Percentiles rank a stretch among this genome's conserved stretches.
phyloP scores from a whole-genome alignment of 1,140 invertebrate species.

The Ectropis grisescens region DNA sequence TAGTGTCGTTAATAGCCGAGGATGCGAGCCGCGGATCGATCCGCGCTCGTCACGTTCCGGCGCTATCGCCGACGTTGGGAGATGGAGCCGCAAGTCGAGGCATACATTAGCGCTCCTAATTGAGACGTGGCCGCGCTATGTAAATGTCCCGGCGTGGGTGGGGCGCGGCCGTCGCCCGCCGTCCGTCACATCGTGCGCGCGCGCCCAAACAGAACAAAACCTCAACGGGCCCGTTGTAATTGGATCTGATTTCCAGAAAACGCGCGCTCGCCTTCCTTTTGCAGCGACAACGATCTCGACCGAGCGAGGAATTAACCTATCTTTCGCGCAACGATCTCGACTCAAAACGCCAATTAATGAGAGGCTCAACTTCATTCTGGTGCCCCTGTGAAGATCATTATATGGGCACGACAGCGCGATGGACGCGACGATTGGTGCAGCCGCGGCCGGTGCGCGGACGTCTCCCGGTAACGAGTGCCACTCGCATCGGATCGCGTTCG shows the following conservation, averaged over 20 bases:
- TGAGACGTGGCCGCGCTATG: conserved; percentile 66
- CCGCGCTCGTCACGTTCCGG: conserved; percentile 64
- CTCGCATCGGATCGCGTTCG: conserved; percentile 62
- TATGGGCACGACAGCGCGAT: conserved; percentile 68
- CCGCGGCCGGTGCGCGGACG: conserved; percentile 46
- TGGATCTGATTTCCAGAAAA: conserved; percentile 70
- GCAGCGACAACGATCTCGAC: conserved; percentile 65
- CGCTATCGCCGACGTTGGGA: conserved; percentile 59
- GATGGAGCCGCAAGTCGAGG: conserved; percentile 58
- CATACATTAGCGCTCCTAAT: conserved; percentile 70
- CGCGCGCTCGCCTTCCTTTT: conserved; percentile 66
- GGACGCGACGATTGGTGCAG: conserved; percentile 61
- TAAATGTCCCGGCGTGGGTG: conserved; percentile 64
- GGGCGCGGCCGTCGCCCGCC: conserved; percentile 24
- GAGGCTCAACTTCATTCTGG: conserved; percentile 68
- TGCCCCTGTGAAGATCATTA: conserved; percentile 68
- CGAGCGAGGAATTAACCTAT: conserved; percentile 67
- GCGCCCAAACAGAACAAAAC: conserved; percentile 63
- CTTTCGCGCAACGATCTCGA: conserved; percentile 64
- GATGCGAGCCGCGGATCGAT: conserved; percentile 50
- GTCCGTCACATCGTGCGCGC: conserved; percentile 54
- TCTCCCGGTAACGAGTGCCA: conserved; percentile 64
- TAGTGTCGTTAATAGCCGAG: conserved; percentile 56
- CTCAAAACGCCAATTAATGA: conserved; percentile 70
- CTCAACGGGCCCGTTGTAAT: conserved; percentile 64